phyloP scores from a whole-genome alignment of 2,113 vertebrate species.

The Panurus biarmicus region DNA sequence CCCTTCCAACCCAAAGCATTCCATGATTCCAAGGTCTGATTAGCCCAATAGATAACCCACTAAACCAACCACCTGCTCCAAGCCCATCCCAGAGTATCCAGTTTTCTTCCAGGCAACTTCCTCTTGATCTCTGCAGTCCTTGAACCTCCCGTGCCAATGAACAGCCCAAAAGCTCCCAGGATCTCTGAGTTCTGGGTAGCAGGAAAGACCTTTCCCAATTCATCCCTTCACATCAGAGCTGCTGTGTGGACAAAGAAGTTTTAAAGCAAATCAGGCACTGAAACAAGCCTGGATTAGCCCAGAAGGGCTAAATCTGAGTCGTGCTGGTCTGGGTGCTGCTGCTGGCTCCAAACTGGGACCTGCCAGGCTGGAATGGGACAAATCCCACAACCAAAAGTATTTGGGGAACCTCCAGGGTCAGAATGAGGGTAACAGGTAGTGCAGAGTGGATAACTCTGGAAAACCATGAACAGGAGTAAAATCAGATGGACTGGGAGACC shows the following conservation, averaged over 20 bases:
- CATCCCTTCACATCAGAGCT: not conserved
- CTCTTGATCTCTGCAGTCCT: not conserved
- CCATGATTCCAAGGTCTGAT: not conserved
- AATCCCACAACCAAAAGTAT: not conserved
- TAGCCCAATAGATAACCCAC: not conserved
- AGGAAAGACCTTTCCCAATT: not conserved
- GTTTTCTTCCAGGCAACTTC: not conserved
- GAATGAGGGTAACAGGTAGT: fast-evolving
- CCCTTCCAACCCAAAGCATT: not conserved
- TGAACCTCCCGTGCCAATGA: not conserved
- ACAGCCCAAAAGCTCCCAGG: not conserved
- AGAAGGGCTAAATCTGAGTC: not conserved
- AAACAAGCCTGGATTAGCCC: not conserved
- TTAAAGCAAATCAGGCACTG: not conserved
- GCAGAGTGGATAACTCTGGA: not conserved
- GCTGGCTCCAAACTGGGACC: not conserved
- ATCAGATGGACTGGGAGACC: not conserved
- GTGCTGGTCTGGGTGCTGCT: not conserved
- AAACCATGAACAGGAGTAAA: not conserved
- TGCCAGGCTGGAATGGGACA: not conserved
- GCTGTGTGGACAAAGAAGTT: fast-evolving
- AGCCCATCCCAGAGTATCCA: not conserved
- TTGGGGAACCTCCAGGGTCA: not conserved
- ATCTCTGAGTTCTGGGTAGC: not conserved
- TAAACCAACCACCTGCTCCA: not conserved